Conservation (phyloP, 2,888 invertebrate genomes). For the Synergus gifuensis region DNA sequence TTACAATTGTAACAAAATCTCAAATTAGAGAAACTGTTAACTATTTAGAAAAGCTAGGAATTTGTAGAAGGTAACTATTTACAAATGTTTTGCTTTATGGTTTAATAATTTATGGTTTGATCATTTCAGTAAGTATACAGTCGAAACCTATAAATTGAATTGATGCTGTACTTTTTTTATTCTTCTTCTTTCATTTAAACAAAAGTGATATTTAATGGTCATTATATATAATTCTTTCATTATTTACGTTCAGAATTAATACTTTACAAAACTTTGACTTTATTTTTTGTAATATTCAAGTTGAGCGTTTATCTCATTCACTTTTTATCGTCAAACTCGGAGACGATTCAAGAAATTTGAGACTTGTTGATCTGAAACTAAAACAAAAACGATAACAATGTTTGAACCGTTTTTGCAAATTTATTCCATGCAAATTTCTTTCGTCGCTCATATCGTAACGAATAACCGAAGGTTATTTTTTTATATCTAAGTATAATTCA, state of each 20-base stretch:
- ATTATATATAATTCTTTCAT: neutral
- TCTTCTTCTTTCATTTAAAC: neutral
- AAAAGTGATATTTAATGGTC: neutral
- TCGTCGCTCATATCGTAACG: neutral
- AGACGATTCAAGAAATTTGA: neutral
- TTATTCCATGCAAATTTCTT: constrained; percentile 16
- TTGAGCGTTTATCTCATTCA: neutral
- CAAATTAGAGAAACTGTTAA: neutral
- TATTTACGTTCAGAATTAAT: neutral
- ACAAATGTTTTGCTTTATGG: constrained; percentile 1
- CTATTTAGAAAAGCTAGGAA: neutral
- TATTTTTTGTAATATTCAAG: neutral
- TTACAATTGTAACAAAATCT: neutral
- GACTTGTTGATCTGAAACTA: neutral
- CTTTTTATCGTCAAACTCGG: neutral
- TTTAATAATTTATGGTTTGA: constrained; percentile 10
- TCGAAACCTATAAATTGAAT: neutral
- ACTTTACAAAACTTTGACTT: neutral
- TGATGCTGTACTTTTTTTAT: neutral
- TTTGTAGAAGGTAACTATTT: neutral
- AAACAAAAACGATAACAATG: neutral
- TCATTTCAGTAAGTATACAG: neutral
- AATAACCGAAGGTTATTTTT: neutral
- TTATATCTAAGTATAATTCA: neutral
- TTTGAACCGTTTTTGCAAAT: neutral